Evolutionary conservation across 2,888 invertebrate species (phyloP).

Genomic region (Drosophila helvetica): DNA sequence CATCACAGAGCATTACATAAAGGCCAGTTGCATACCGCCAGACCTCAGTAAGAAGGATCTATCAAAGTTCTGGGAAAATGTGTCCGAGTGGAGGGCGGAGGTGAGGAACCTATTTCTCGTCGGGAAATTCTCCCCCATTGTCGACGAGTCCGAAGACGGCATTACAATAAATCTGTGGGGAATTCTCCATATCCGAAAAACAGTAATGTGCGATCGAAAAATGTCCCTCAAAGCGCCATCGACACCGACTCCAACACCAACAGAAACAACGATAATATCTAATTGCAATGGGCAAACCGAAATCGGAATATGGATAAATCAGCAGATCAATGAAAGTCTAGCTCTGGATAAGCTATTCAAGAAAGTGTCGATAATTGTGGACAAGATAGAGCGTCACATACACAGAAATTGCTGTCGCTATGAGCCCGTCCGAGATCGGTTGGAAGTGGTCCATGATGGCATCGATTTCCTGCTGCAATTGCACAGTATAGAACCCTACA

Average conservation of each 20-base stretch:
- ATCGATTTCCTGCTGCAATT: conserved; percentile 41
- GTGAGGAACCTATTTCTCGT: conserved; percentile 1
- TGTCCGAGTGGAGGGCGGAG: conserved; percentile 34
- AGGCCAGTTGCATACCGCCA: conserved; percentile 24
- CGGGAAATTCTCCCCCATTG: not conserved
- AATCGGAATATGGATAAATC: conserved; percentile 40
- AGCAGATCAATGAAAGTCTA: conserved; percentile 9
- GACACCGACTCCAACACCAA: not conserved
- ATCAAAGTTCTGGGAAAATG: conserved; percentile 14
- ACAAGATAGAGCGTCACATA: not conserved
- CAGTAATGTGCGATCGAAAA: not conserved
- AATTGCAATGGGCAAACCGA: conserved; percentile 2
- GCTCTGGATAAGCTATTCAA: not conserved
- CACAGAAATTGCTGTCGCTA: conserved; percentile 44
- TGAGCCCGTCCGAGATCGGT: conserved; percentile 42
- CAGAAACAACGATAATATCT: not conserved
- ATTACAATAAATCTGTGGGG: not conserved
- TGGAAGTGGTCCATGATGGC: conserved; percentile 51
- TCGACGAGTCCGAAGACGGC: not conserved
- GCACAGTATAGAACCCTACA: not conserved
- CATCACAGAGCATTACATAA: not conserved
- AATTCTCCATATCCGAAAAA: not conserved
- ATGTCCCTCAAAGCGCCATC: not conserved
- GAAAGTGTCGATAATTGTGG: not conserved
- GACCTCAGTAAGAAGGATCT: not conserved